Percentiles rank a stretch among this genome's conserved stretches.
Evolutionary conservation across 2,113 vertebrate species (phyloP).

Genomic region (Gnathonemus echidnorhynchus): DNA sequence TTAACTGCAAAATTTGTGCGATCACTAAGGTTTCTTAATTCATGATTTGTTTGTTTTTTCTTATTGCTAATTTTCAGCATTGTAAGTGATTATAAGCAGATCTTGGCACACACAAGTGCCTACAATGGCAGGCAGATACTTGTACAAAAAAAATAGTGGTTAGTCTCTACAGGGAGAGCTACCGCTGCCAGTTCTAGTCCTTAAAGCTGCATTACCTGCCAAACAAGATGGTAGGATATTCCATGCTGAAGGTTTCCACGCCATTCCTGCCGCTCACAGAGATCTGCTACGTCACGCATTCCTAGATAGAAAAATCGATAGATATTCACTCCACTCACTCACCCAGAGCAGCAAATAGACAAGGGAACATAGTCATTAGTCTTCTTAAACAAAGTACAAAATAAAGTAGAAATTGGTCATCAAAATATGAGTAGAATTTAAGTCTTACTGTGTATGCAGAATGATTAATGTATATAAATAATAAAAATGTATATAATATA

Average conservation of each 20-base stretch:
- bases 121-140: neutral
- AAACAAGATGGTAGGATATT: neutral
- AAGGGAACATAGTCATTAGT: neutral
- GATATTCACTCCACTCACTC: neutral
- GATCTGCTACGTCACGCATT: neutral
- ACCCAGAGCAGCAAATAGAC: neutral
- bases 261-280: neutral
- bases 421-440: neutral
- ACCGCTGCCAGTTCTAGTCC: neutral
- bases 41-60: neutral
- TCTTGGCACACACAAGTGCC: neutral
- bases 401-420: neutral
- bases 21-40: neutral
- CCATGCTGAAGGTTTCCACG: neutral
- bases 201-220: neutral
- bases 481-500: neutral
- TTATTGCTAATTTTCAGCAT: neutral
- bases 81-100: neutral
- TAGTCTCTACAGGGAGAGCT: neutral
- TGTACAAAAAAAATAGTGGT: neutral
- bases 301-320: neutral
- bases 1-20: neutral
- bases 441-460: neutral
- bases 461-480: neutral
- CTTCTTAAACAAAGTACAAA: neutral